These are phyloP conservation scores for Siderastrea radians DNA, from an alignment of 92 coral and sea anemone species.

Conservation along the genomic window DNA sequence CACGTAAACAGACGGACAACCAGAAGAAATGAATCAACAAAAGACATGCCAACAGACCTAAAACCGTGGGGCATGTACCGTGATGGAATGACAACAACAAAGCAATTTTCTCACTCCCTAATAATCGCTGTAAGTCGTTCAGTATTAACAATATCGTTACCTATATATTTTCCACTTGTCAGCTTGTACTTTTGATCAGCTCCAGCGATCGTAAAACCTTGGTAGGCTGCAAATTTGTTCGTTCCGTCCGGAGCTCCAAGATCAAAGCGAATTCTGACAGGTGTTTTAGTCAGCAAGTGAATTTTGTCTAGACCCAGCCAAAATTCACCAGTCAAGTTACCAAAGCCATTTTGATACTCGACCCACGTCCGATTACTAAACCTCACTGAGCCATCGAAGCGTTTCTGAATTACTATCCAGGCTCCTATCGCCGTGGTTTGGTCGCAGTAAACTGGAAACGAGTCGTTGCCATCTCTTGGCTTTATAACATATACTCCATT, in stretches of 20 bases:
- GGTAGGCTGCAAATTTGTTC: slow-evolving; percentile 61
- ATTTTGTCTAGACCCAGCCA: slow-evolving; percentile 83
- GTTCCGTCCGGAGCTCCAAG: slow-evolving; percentile 75
- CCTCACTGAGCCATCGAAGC: slow-evolving; percentile 76
- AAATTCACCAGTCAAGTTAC: slow-evolving; percentile 71
- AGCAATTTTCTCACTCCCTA: background rate
- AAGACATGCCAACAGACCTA: too few relatives aligned
- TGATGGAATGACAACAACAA: too few relatives aligned
- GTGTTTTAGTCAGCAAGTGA: slow-evolving; percentile 57
- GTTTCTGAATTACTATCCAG: slow-evolving; percentile 80
- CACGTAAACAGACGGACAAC: too few relatives aligned
- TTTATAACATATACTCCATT: slow-evolving; percentile 71
- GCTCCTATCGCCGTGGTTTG: slow-evolving; percentile 73
- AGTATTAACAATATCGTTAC: slow-evolving; percentile 29
- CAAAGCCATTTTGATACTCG: slow-evolving; percentile 72
- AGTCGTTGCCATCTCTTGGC: slow-evolving; percentile 57
- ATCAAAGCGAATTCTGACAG: slow-evolving; percentile 70
- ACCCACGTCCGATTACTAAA: slow-evolving; percentile 56
- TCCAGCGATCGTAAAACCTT: slow-evolving; percentile 67
- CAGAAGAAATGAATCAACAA: too few relatives aligned
- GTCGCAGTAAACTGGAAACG: slow-evolving; percentile 71
- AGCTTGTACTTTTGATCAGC: slow-evolving; percentile 63
- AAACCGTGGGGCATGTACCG: too few relatives aligned
- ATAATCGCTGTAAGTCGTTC: background rate
- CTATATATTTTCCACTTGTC: slow-evolving; percentile 58